Percentiles rank a stretch among this genome's conserved stretches.
Conservation (phyloP, 2,888 invertebrate genomes). For the Vannuccia rotundouncinata region DNA sequence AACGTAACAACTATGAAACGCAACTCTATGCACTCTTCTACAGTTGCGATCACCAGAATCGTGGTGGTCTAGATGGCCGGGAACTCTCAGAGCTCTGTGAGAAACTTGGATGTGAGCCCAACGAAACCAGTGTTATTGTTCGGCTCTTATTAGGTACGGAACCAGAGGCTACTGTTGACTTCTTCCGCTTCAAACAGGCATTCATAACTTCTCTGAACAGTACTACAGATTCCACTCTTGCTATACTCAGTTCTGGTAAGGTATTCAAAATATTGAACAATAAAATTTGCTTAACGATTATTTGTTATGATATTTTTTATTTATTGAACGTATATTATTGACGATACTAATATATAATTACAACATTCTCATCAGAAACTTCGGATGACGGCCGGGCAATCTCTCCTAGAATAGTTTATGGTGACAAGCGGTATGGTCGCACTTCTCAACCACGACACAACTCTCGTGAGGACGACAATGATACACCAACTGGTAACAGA, state of each 20-base stretch:
- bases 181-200: constrained; percentile 10
- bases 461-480: neutral
- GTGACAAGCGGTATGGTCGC: constrained; percentile 38
- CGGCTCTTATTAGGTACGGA: neutral
- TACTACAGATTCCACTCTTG: neutral
- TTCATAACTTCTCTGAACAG: neutral
- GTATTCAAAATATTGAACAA: too few relatives aligned
- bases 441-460: constrained; percentile 33
- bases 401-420: constrained; percentile 37
- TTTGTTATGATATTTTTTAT: neutral
- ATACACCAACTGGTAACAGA: neutral
- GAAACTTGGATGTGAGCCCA: neutral
- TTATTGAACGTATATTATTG: neutral
- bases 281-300: too few relatives aligned
- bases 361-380: neutral
- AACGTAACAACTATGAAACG: neutral
- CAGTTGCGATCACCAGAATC: neutral
- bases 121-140: neutral
- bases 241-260: neutral
- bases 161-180: neutral
- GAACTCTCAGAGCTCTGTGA: neutral
- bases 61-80: neutral
- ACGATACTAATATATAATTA: neutral
- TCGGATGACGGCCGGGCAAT: constrained; percentile 1
- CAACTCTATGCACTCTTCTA: neutral